These are phyloP conservation scores for Diplodus puntazzo DNA, from an alignment of 2,797 vertebrate species.

Conservation along the genomic window DNA sequence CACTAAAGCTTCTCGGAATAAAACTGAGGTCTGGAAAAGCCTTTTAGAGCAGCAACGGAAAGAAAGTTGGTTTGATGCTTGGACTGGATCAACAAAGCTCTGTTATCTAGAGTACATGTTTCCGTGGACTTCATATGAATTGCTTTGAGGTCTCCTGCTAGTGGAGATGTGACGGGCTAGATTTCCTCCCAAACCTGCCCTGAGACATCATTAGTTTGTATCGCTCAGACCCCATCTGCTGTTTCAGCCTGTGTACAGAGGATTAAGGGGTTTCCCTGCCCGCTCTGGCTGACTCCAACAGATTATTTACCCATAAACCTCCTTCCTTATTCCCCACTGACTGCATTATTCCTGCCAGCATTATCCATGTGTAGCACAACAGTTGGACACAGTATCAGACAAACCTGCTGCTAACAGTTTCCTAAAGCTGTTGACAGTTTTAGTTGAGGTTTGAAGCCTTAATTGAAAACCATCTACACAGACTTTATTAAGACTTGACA, in stretches of 20 bases:
- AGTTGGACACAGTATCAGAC: background rate
- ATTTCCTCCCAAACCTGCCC: slow-evolving; percentile 11
- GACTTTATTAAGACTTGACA: background rate
- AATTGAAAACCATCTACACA: background rate
- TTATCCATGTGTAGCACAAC: slow-evolving; percentile 22
- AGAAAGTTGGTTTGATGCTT: slow-evolving; percentile 5
- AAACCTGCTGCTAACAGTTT: background rate
- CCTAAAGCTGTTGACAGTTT: background rate
- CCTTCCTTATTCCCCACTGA: slow-evolving; percentile 38
- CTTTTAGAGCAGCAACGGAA: background rate
- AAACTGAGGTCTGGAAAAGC: slow-evolving; percentile 3
- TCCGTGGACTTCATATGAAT: slow-evolving; percentile 26
- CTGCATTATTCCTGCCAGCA: slow-evolving; percentile 21
- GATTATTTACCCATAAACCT: slow-evolving; percentile 63
- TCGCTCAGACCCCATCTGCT: slow-evolving; percentile 59
- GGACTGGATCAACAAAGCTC: background rate
- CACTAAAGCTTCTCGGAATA: background rate
- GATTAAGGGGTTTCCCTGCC: slow-evolving; percentile 54
- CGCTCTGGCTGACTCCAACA: slow-evolving; percentile 15
- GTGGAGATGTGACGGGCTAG: background rate
- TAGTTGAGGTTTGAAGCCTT: background rate
- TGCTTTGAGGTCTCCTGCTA: slow-evolving; percentile 5
- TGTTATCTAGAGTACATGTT: background rate
- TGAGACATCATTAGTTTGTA: slow-evolving; percentile 51
- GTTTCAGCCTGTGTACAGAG: slow-evolving; percentile 15